Base-by-base conservation (phyloP, 2,888 invertebrate species). In the Noctua janthina region DNA sequence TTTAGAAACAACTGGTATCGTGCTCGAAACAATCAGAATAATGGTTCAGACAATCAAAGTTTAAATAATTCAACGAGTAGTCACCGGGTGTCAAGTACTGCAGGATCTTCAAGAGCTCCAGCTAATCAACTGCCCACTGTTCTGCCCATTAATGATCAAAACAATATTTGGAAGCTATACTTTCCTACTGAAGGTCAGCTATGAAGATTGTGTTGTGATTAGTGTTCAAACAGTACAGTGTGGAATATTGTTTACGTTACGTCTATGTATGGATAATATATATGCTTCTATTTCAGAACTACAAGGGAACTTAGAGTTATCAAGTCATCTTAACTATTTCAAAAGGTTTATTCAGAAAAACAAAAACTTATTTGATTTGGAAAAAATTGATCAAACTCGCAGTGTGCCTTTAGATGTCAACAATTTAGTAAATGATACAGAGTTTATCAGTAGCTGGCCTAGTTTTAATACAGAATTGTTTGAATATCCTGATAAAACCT, bases 121-220 rank as follows among this genome's bases (percentile, higher is more conserved):
- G 94, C 95, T 5, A 96, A 96, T 87, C 96, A 96, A 82, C 82
- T 93, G 67, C 96, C 96, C 1, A 93, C 96, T 79, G 91, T 95
- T 56, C 87, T 96, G 17, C 91, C 94, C 59, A 91, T 90, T 78
- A 83, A 87, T 76, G 92, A 90, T 82, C 98, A 98, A 93, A 97
- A 97, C 87, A 98, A 97, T 87, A 98, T 98, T 39, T 99, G 99
- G 98, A 98, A 98, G 86, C 94, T 98, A 15, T 99, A 99, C 95
- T 98, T 99, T 93, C 97, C 98, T 62, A 96, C 97, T 77, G 98
- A 98, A 97, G 97, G 98, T 97, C 94, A 89, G 23, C 11, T 20
- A 29, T 43, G 7, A 78, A 62, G 15, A 56, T 64, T 54, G 0
- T 23, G 3, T 56, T 54, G 0, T 23, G 5, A 56, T 43, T 56